A percentile compares a stretch with the other conserved stretches of the same genome.
Evolutionary conservation across 2,113 vertebrate species (phyloP).

Genomic region (Montifringilla adamsi): DNA sequence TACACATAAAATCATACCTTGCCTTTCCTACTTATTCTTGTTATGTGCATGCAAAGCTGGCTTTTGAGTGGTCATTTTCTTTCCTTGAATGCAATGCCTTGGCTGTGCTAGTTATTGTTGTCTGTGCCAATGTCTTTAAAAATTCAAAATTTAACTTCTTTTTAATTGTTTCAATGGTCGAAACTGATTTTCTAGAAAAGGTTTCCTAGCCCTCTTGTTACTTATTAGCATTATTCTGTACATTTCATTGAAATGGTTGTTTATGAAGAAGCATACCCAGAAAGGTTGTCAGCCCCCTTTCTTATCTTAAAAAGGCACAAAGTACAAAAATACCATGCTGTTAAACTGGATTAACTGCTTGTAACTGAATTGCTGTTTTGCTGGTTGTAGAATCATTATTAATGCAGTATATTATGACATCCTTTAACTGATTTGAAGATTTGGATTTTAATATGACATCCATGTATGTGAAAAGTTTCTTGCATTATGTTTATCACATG

Average conservation of each 20-base stretch:
- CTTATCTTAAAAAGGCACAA: not conserved
- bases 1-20: not conserved
- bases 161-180: not conserved
- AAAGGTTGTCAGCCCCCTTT: not conserved
- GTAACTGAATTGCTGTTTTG: not conserved
- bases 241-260: not conserved
- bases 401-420: not conserved
- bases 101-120: not conserved
- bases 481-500: not conserved
- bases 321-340: not conserved
- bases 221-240: not conserved
- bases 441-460: not conserved
- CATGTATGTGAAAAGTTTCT: not conserved
- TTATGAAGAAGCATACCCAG: not conserved
- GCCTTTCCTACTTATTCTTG: not conserved
- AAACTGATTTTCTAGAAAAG: not conserved
- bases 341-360: not conserved
- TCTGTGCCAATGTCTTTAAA: not conserved
- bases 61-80: not conserved
- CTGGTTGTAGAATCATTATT: not conserved
- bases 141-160: not conserved
- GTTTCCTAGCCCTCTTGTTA: not conserved
- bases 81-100: not conserved
- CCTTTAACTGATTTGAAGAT: not conserved
- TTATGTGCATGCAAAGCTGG: not conserved